phyloP scores from a whole-genome alignment of 2,113 vertebrate genomes.

The Phycodurus eques region DNA sequence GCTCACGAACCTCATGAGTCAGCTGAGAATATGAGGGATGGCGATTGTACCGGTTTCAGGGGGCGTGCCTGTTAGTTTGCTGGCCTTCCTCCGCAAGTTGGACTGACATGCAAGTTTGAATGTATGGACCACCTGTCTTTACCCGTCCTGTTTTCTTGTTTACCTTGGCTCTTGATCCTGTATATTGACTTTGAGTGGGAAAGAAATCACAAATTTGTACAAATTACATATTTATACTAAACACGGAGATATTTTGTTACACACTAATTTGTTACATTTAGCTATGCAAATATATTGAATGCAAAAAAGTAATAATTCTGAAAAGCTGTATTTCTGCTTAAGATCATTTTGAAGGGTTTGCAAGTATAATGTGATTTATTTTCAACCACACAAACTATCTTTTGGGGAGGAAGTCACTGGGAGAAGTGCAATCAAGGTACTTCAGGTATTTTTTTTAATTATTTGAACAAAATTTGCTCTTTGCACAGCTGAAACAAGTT shows the following conservation, averaged over 20 bases:
- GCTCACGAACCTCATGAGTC: constrained; percentile 79
- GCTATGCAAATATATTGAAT: neutral
- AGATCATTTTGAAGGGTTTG: neutral
- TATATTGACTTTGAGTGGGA: neutral
- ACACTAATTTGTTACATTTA: neutral
- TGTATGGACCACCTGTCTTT: neutral
- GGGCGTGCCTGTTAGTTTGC: neutral
- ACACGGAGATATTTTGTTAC: neutral
- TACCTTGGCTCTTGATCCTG: neutral
- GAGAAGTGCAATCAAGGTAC: neutral
- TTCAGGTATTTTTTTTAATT: neutral
- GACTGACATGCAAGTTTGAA: neutral
- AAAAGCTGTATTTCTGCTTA: constrained; percentile 11
- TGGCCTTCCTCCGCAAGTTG: neutral
- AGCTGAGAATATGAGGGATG: constrained; percentile 81
- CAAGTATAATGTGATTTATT: neutral
- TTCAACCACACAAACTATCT: neutral
- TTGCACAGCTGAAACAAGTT: constrained; percentile 8
- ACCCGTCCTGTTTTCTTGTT: neutral
- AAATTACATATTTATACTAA: constrained; percentile 1
- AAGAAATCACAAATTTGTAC: neutral
- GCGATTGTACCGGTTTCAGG: constrained; percentile 28
- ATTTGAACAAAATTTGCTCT: neutral
- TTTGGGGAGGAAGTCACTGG: neutral
- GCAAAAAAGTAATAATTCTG: neutral